Conservation (phyloP, 2,797 vertebrate species). For the Menidia menidia region DNA sequence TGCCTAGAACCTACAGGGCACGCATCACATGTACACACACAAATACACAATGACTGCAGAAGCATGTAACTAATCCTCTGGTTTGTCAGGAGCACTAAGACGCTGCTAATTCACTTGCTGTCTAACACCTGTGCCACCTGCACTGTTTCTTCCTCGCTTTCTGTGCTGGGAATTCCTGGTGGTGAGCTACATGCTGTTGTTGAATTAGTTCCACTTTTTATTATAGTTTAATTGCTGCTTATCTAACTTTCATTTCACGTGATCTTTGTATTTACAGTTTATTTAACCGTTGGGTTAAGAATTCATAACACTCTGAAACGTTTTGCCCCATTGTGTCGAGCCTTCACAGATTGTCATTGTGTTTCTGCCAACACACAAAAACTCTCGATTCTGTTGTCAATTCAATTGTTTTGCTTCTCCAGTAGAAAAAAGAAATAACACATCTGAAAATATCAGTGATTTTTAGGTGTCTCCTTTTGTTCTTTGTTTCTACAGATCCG, state of each 20-base stretch:
- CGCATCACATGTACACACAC: slow-evolving; percentile 38
- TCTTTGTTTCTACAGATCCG: not conserved
- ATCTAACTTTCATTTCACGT: not conserved
- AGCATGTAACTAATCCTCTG: slow-evolving; percentile 58
- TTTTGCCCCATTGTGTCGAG: not conserved
- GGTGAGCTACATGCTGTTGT: slow-evolving; percentile 57
- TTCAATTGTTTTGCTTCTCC: not conserved
- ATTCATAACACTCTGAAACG: not conserved
- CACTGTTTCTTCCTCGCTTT: slow-evolving; percentile 30
- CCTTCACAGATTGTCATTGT: not conserved
- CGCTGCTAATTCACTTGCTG: slow-evolving; percentile 42
- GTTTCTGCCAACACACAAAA: not conserved
- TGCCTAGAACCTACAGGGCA: slow-evolving; percentile 21
- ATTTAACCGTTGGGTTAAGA: not conserved
- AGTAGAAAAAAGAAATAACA: not conserved
- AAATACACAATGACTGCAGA: slow-evolving; percentile 37
- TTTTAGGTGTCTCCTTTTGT: not conserved
- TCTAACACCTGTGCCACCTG: slow-evolving; percentile 14
- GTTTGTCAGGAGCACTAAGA: slow-evolving; percentile 39
- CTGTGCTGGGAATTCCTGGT: slow-evolving; percentile 40
- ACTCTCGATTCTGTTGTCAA: not conserved
- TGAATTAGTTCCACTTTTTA: slow-evolving; percentile 2
- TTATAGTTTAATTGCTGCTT: slow-evolving; percentile 14
- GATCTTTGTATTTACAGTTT: not conserved
- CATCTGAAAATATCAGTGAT: not conserved